Base-by-base conservation (phyloP, 2,797 vertebrate genomes). In the Hozukius guyotensis region DNA sequence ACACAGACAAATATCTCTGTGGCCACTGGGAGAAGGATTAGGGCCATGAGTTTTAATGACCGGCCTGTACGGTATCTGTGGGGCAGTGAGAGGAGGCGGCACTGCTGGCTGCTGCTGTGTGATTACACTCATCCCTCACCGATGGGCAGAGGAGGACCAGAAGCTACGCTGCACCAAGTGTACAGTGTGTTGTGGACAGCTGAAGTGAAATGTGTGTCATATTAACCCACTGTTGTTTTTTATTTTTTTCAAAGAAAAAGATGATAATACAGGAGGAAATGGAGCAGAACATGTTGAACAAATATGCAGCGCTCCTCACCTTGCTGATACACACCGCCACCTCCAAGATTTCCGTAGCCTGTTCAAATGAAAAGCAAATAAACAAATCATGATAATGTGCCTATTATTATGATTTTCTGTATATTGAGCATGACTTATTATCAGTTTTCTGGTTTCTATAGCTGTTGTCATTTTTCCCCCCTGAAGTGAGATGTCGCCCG, bases 301-400 rank as follows among this genome's bases (percentile, higher is more conserved):
- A 38, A 62, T 32, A 59, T 24, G 57, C 0, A 10, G 7, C 2
- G 42, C 6, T 68, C 16, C 81, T 86, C 84, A 94, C 94, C 94
- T 92, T 34, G 90, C 77, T 86, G 92, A 85, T 84, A 92, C 25
- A 57, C 89, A 4, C 87, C 89, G 8, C 79, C 93, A 36, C 29
- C 85, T 78, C 93, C 93, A 57, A 93, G 83, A 80, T 57, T 91
- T 3, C 94, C 93, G 4, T 93, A 95, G 32, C 94, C 94, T 95
- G 84, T 78, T 72, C 12, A 82, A 22, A 82, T 20, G 8, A 38
- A 80, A 76, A 79, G 18, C 4, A 49, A 64, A 55, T 8, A 24
- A 46, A 74, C 2, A 14, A 60, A 31, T 55, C 20, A 46, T 55
- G 24, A 64, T 3, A 59, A 66, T 29, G 42, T n/a, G 38, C n/a